Percentiles rank a stretch among this genome's conserved stretches.
Evolutionary conservation across 1,140 invertebrate genomes (phyloP).

Genomic region (Papilio aristodemus): DNA sequence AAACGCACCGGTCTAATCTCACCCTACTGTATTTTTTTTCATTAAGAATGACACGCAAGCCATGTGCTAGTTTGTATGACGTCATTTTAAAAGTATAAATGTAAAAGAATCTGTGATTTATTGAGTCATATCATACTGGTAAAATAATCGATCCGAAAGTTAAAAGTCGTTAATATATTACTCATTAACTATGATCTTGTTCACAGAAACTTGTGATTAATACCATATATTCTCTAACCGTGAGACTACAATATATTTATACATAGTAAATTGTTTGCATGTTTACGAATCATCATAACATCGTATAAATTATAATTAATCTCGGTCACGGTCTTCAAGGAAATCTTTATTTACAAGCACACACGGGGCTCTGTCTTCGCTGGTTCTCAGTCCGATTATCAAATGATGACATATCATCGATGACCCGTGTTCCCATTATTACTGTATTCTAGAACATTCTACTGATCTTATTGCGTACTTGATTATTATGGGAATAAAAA

Average conservation of each 20-base stretch:
- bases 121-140: no score
- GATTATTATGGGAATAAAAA: no score
- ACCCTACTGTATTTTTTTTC: conserved; percentile 35
- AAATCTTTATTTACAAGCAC: not conserved
- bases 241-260: no score
- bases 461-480: not conserved
- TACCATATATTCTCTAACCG: no score
- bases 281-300: not conserved
- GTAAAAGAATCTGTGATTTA: conserved; percentile 10
- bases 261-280: not conserved
- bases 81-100: conserved; percentile 22
- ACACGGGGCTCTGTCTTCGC: not conserved
- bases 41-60: conserved; percentile 22
- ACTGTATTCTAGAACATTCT: not conserved
- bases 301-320: not conserved
- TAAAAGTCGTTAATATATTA: no score
- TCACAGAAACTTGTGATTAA: no score
- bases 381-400: not conserved
- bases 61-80: conserved; percentile 22
- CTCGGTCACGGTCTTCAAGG: not conserved
- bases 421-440: not conserved
- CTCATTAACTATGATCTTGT: no score
- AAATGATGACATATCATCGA: not conserved
- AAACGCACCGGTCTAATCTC: conserved; percentile 34
- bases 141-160: no score